Evolutionary conservation across 2,888 invertebrate genomes (phyloP).

Genomic region (Pyrocoelia pectoralis): DNA sequence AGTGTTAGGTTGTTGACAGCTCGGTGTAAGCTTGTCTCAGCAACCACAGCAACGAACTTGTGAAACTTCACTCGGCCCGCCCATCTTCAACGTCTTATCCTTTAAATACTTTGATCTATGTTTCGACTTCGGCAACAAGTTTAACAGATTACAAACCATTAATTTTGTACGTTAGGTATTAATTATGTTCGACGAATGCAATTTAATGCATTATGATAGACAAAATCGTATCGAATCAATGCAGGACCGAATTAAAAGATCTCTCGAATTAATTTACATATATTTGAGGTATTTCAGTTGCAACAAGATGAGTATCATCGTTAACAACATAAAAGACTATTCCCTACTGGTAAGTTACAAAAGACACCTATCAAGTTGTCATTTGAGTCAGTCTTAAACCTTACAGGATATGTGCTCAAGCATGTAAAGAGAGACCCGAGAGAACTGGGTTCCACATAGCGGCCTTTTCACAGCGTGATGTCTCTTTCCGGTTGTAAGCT

Average conservation of each 20-base stretch:
- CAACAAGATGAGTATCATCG: neutral
- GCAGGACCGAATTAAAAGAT: neutral
- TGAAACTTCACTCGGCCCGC: slow-evolving; percentile 36
- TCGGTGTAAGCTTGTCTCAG: slow-evolving; percentile 36
- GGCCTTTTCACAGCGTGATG: slow-evolving; percentile 49
- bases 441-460: slow-evolving; percentile 42
- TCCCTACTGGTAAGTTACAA: slow-evolving; percentile 28
- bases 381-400: slow-evolving; percentile 35
- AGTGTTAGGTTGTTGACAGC: slow-evolving; percentile 40
- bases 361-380: slow-evolving; percentile 33
- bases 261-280: neutral
- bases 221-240: neutral
- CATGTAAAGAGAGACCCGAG: slow-evolving; percentile 42
- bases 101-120: slow-evolving; percentile 40
- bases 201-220: neutral
- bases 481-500: slow-evolving; percentile 56
- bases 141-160: slow-evolving; percentile 39
- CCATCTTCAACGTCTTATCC: slow-evolving; percentile 35
- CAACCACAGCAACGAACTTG: slow-evolving; percentile 35
- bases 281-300: slow-evolving; percentile 10
- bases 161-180: slow-evolving; percentile 31
- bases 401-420: slow-evolving; percentile 43
- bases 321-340: slow-evolving; percentile 10
- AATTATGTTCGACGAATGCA: slow-evolving; percentile 19
- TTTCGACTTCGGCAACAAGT: slow-evolving; percentile 40